A percentile compares a stretch with the other conserved stretches of the same genome.
These are phyloP conservation scores for Archilochus colubris DNA, from an alignment of 2,113 vertebrate genomes.

Conservation along the genomic window DNA sequence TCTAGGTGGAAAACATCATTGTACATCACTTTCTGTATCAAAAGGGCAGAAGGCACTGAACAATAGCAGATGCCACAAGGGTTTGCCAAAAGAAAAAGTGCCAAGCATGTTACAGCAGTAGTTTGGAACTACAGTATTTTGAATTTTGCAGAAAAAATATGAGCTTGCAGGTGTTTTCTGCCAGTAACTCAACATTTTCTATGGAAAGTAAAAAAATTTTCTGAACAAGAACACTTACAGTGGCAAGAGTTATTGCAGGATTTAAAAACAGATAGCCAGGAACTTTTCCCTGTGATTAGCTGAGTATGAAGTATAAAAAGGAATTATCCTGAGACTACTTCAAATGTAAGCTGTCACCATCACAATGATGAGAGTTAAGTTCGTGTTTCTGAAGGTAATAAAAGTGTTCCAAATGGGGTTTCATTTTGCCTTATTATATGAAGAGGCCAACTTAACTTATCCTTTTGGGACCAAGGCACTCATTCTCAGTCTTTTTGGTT, in stretches of 20 bases:
- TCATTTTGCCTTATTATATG: not conserved
- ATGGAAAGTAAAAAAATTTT: not conserved
- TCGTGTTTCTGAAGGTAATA: not conserved
- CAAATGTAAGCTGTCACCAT: not conserved
- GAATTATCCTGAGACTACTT: conserved; percentile 2
- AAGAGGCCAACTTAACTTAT: not conserved
- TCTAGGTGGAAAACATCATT: not conserved
- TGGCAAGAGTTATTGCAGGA: not conserved
- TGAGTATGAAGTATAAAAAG: not conserved
- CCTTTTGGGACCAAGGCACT: not conserved
- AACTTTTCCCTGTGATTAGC: not conserved
- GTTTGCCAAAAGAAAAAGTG: not conserved
- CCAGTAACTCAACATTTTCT: not conserved
- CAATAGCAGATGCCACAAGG: not conserved
- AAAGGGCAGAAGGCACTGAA: not conserved
- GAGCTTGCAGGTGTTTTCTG: not conserved
- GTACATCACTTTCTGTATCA: not conserved
- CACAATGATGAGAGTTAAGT: not conserved
- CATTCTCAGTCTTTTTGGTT: not conserved
- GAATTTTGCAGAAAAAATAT: not conserved
- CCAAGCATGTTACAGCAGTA: fast-evolving
- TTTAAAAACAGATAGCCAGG: not conserved
- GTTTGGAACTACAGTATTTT: not conserved
- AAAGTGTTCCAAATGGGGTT: not conserved
- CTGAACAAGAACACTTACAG: not conserved